Percentiles rank a stretch among this genome's conserved stretches.
phyloP scores from a whole-genome alignment of 2,113 vertebrate species.

The Mormyrus iriodes region DNA sequence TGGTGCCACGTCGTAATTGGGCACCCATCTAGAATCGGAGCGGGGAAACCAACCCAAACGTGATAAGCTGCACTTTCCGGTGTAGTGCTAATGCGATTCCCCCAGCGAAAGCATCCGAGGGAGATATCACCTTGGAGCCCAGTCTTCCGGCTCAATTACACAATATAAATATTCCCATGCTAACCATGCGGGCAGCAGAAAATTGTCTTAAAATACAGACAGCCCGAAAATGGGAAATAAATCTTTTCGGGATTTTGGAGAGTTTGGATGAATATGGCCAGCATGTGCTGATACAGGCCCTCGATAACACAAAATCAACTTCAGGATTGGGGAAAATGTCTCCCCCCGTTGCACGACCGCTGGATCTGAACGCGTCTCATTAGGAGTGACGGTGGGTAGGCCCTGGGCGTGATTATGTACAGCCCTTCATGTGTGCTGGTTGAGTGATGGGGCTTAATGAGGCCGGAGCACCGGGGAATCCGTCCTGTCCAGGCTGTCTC shows the following conservation, averaged over 20 bases:
- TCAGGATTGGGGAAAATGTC: background rate
- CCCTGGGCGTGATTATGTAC: background rate
- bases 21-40: background rate
- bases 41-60: background rate
- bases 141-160: background rate
- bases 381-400: background rate
- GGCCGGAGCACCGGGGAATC: background rate
- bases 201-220: slow-evolving; percentile 2
- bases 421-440: background rate
- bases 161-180: slow-evolving; percentile 2
- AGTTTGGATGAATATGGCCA: background rate
- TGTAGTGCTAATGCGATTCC: background rate
- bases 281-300: background rate
- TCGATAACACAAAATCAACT: background rate
- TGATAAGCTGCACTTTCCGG: background rate
- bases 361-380: slow-evolving; percentile 2
- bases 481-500: background rate
- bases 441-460: background rate
- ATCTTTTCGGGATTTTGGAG: background rate
- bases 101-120: background rate
- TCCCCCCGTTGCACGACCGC: background rate
- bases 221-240: background rate
- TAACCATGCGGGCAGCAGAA: background rate
- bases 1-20: background rate
- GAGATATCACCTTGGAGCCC: background rate